Evolutionary conservation across 2,113 vertebrate species (phyloP).

Genomic region (Zosterops japonicus): DNA sequence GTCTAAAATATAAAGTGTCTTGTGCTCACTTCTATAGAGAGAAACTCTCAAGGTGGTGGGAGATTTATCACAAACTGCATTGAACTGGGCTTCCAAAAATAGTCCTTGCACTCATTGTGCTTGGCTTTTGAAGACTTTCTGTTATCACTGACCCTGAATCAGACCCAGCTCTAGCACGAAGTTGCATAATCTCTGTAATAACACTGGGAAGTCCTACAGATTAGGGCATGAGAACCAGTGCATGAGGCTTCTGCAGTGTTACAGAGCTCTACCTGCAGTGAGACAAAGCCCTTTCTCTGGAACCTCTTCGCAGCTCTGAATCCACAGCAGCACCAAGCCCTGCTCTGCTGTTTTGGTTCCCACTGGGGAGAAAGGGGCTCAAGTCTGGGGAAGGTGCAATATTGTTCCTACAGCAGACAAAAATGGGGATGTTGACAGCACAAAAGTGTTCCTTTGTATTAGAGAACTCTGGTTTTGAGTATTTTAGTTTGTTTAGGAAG

Average conservation of each 20-base stretch:
- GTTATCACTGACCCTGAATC: background rate
- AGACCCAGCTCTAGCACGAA: background rate
- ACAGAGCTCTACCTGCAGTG: background rate
- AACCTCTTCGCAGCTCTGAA: background rate
- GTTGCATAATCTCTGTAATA: background rate
- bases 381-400: background rate
- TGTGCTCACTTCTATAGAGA: background rate
- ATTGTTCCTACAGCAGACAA: background rate
- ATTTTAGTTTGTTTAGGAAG: background rate
- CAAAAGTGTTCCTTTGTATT: fast-evolving
- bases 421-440: background rate
- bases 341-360: background rate
- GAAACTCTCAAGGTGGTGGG: background rate
- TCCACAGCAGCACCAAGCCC: too few species aligned
- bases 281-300: background rate
- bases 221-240: background rate
- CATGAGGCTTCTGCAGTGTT: background rate
- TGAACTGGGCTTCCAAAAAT: background rate
- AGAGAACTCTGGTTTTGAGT: background rate
- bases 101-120: background rate
- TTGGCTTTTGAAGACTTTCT: background rate
- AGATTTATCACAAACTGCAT: background rate
- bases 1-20: background rate
- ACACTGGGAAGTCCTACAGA: background rate
- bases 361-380: background rate